A percentile compares a stretch with the other conserved stretches of the same genome.
Conservation (phyloP, 2,888 invertebrate genomes). For the Phytoseiulus persimilis region DNA sequence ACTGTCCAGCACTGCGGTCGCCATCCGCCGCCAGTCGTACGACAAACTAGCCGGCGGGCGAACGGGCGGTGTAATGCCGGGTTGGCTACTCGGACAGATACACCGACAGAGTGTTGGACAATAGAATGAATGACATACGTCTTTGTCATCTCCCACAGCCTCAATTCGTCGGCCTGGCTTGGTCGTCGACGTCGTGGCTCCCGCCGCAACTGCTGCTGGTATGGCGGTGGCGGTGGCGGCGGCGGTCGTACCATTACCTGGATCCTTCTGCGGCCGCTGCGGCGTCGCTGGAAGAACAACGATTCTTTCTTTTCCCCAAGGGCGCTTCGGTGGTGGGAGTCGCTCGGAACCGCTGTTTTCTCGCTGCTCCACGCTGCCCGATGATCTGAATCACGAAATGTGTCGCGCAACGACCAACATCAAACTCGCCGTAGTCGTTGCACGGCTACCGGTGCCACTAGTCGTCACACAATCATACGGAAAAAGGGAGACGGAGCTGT, state of each 20-base stretch:
- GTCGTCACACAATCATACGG: background rate
- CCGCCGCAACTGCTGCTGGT: background rate
- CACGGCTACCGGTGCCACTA: background rate
- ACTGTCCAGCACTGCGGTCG: no score
- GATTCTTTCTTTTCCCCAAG: slow-evolving; percentile 5
- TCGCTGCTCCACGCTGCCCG: background rate
- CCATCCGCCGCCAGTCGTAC: no score
- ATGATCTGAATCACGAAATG: slow-evolving; percentile 5
- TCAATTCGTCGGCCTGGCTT: background rate
- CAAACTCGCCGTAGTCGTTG: background rate
- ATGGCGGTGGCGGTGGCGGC: background rate
- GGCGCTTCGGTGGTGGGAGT: background rate
- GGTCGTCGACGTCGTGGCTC: background rate
- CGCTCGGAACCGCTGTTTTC: background rate
- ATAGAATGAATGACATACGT: background rate
- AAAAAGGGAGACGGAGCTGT: background rate
- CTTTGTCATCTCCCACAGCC: background rate
- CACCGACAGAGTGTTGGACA: background rate
- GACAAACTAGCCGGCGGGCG: no score
- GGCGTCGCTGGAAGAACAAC: background rate
- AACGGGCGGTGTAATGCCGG: background rate
- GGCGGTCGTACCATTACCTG: background rate
- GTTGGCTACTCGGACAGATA: background rate
- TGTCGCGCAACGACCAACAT: background rate
- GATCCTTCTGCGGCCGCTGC: background rate